Percentiles rank a stretch among this genome's conserved stretches.
Evolutionary conservation across 23 tunicate genomes (phyloP).

Genomic region (Styela clava): DNA sequence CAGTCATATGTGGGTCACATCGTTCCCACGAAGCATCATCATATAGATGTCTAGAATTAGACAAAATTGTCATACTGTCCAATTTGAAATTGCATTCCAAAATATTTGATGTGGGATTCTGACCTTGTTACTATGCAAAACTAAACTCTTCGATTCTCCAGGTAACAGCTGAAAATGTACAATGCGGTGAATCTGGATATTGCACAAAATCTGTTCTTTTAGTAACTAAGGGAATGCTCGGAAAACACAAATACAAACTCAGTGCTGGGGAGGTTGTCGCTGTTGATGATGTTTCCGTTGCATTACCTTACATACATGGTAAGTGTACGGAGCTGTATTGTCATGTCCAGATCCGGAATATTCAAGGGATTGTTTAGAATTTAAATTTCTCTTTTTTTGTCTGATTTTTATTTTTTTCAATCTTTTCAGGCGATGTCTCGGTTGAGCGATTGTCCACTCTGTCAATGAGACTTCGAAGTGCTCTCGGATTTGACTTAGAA

Average conservation of each 20-base stretch:
- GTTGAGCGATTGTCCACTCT: slow-evolving; percentile 44
- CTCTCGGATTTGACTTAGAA: slow-evolving; percentile 67
- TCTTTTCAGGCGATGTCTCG: slow-evolving; percentile 59
- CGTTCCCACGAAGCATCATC: no score
- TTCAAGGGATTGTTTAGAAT: no score
- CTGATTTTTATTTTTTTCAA: no score
- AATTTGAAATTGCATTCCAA: no score
- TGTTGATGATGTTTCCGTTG: slow-evolving; percentile 60
- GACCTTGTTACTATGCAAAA: no score
- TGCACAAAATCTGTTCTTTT: slow-evolving; percentile 76
- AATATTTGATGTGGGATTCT: no score
- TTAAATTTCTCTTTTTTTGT: no score
- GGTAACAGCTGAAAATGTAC: slow-evolving; percentile 73
- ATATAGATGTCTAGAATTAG: no score
- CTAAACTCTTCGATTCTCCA: no score
- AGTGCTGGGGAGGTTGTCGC: slow-evolving; percentile 60
- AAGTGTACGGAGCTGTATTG: background rate
- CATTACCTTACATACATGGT: slow-evolving; percentile 83
- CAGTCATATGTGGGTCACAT: no score
- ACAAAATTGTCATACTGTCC: no score
- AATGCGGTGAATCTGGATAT: slow-evolving; percentile 63
- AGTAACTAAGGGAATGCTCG: slow-evolving; percentile 38
- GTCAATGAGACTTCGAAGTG: slow-evolving; percentile 58
- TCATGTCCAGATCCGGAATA: background rate
- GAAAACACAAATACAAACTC: slow-evolving; percentile 52